These are phyloP conservation scores for Eclectus roratus DNA, from an alignment of 2,113 vertebrate species.

Conservation along the genomic window DNA sequence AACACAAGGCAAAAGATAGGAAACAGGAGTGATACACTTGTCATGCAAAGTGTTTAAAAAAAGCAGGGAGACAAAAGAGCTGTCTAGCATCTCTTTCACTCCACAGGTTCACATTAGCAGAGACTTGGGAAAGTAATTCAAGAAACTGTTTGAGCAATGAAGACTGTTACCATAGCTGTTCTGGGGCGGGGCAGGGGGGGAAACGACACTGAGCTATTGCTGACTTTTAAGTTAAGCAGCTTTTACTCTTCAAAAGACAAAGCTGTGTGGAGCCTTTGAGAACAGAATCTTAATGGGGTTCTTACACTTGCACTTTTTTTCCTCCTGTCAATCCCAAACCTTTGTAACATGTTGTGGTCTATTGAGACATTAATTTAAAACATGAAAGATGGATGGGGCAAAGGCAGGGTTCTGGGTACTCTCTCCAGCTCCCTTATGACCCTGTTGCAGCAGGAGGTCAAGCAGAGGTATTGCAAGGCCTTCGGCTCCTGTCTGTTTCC, in stretches of 20 bases:
- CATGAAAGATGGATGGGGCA: not conserved
- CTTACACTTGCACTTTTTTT: not conserved
- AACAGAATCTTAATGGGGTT: conserved; percentile 43
- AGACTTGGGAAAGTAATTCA: conserved; percentile 47
- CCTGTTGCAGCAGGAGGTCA: not conserved
- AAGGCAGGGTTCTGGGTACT: not conserved
- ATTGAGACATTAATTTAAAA: not conserved
- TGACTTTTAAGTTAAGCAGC: conserved; percentile 29
- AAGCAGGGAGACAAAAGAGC: conserved; percentile 30
- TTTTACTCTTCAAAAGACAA: conserved; percentile 50
- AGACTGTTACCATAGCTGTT: conserved; percentile 42
- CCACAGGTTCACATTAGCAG: not conserved
- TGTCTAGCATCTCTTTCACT: conserved; percentile 42
- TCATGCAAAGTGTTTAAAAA: not conserved
- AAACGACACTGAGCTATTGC: not conserved
- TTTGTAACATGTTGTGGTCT: not conserved
- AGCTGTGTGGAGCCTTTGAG: conserved; percentile 34
- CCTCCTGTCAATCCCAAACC: not conserved
- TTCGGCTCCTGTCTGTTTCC: not conserved
- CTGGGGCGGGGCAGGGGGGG: not conserved
- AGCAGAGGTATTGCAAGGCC: not conserved
- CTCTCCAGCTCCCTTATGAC: not conserved
- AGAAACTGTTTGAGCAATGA: conserved; percentile 37
- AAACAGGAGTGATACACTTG: not conserved
- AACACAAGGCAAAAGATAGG: not conserved